phyloP scores from a whole-genome alignment of 2,888 invertebrate genomes.

The Nasonovia ribisnigri region DNA sequence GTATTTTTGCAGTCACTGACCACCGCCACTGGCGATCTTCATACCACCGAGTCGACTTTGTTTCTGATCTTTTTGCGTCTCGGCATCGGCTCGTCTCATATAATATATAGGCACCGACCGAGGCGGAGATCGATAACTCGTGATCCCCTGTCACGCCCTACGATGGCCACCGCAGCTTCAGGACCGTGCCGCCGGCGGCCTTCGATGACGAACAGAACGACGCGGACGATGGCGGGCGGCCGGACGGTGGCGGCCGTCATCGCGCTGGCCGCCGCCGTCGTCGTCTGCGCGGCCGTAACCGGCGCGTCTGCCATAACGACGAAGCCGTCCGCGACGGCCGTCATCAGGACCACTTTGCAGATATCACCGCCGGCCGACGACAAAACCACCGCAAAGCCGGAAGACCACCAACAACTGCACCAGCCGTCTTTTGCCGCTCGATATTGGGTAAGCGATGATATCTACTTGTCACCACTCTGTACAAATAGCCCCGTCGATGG shows the following conservation, averaged over 20 bases:
- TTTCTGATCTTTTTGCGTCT: neutral
- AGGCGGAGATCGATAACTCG: too few relatives aligned
- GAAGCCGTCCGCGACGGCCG: neutral
- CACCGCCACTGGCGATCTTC: neutral
- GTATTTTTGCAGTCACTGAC: neutral
- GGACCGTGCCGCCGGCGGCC: neutral
- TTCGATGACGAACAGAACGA: neutral
- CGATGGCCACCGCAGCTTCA: neutral
- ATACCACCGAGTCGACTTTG: neutral
- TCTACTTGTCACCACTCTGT: neutral
- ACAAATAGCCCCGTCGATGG: neutral
- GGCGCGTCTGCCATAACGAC: conserved; percentile 32
- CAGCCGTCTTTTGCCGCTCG: conserved; percentile 20
- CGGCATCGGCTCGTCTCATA: neutral
- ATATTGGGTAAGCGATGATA: conserved; percentile 38
- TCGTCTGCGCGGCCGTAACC: neutral
- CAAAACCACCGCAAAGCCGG: neutral
- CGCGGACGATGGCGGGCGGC: neutral
- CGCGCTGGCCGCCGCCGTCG: neutral
- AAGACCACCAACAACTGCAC: neutral
- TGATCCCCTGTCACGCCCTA: neutral
- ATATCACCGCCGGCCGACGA: neutral
- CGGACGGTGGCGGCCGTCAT: neutral
- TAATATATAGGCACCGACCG: neutral
- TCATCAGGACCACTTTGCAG: conserved; percentile 37